Evolutionary conservation across 2,888 invertebrate species (phyloP), one percentile per base, ranked within the genome.

Genomic region (Macrosoma leucophasiata): DNA sequence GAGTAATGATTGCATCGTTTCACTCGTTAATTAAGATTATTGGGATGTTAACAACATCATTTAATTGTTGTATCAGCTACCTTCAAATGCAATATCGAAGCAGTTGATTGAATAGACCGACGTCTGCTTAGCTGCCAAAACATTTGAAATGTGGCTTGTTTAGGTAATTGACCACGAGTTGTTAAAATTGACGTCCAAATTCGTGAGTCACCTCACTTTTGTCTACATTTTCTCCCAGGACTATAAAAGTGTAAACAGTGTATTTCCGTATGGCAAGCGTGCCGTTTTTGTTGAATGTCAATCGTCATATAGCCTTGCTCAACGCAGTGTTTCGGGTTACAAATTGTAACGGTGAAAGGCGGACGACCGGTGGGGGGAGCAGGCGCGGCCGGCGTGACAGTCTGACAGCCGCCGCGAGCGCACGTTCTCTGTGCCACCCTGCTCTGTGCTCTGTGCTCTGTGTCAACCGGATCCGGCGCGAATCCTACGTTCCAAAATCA

Each of bases 281-380:
- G 62, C 60, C 52, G 66, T 71, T 75, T 75, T 74, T 78, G 78
- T 71, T 77, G 70, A 78, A 78, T 79, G 81, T 79, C 81, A 79
- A 70, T 79, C 79, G 73, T 69, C 74, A 60, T 66, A 66, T 60
- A 78, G 79, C 79, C 81, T 82, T 79, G 81, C 77, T 70, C 62
- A 78, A 77, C 73, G 53, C 59, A 55, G 69, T 72, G 59, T 72
- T 73, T 77, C 62, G 68, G 69, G 70, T 62, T 66, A 70, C 69
- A 64, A 76, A 76, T 69, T 52, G 56, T 61, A 60, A 58, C 60
- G 60, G 61, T 62, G 61, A 62, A 62, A 62, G 61, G 71, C 77
- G 71, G 66, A 67, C 76, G 71, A 70, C 57, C 67, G 71, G 76
- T 73, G 75, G 79, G 68, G 62, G 55, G 48, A 46, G 50, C 52